Conservation (phyloP, 2,113 vertebrate genomes). For the Machaerirhynchus nigripectus region DNA sequence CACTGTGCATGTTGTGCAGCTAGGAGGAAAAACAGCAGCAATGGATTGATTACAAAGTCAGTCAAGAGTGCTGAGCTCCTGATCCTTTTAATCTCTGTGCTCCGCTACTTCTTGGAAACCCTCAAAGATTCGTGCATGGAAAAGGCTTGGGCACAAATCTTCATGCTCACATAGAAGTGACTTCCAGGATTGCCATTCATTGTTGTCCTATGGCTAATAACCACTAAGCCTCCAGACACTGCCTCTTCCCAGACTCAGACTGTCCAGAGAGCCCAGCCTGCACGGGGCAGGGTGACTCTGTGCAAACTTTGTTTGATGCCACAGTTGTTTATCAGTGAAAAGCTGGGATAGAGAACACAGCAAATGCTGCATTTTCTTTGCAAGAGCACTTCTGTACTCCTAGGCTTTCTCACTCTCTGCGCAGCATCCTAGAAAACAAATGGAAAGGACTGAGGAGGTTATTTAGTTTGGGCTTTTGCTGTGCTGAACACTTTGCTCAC, state of each 20-base stretch:
- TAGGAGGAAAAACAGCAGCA: neutral
- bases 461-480: neutral
- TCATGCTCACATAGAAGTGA: accelerated
- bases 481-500: neutral
- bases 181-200: neutral
- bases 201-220: neutral
- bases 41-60: neutral
- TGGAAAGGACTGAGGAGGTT: neutral
- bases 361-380: neutral
- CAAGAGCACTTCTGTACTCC: neutral
- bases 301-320: neutral
- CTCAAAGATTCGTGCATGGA: neutral
- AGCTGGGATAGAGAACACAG: neutral
- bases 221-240: neutral
- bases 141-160: neutral
- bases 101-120: neutral
- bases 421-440: neutral
- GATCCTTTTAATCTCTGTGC: slow-evolving; percentile 6
- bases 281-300: neutral
- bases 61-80: neutral
- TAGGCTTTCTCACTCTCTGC: neutral
- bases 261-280: neutral
- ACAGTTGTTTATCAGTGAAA: neutral
- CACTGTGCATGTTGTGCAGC: neutral
- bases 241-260: neutral